Percentiles rank a stretch among this genome's conserved stretches.
These are phyloP conservation scores for Oncorhynchus clarkii DNA, from an alignment of 2,113 vertebrate genomes.

Conservation along the genomic window DNA sequence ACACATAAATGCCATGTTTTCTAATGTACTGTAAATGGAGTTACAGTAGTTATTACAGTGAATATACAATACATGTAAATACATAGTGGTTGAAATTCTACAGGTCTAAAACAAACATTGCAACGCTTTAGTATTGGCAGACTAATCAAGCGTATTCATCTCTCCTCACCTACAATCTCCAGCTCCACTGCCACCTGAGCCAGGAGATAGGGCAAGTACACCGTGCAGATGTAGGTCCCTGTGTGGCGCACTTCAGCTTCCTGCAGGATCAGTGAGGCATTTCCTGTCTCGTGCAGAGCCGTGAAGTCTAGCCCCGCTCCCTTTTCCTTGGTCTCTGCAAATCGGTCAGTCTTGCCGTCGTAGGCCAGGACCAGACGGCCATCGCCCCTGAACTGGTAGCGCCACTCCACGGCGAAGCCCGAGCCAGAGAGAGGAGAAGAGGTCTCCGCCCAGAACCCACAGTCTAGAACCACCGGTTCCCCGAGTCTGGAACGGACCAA, in stretches of 20 bases:
- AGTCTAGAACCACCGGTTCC: conserved; percentile 73
- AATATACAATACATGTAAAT: background rate
- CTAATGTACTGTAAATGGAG: background rate
- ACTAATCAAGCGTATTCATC: background rate
- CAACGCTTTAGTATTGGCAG: background rate
- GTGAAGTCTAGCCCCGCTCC: conserved; percentile 72
- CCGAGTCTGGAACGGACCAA: conserved; percentile 63
- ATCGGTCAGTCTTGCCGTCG: conserved; percentile 66
- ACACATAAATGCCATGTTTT: background rate
- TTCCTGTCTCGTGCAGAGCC: conserved; percentile 69
- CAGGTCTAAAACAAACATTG: background rate
- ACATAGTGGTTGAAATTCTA: background rate
- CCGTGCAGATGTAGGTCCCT: conserved; percentile 81
- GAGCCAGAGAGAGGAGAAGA: conserved; percentile 49
- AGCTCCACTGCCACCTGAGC: conserved; percentile 81
- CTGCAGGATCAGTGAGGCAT: conserved; percentile 76
- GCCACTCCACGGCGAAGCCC: conserved; percentile 85
- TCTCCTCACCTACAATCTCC: conserved; percentile 73
- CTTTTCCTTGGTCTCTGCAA: conserved; percentile 54
- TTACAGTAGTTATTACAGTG: background rate
- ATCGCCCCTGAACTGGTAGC: conserved; percentile 80
- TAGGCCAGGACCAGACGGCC: conserved; percentile 80
- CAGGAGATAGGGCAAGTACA: conserved; percentile 80
- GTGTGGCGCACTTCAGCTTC: conserved; percentile 71
- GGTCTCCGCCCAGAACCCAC: conserved; percentile 69